These are phyloP conservation scores for Valencia hispanica DNA, from an alignment of 2,797 vertebrate genomes.

Conservation along the genomic window DNA sequence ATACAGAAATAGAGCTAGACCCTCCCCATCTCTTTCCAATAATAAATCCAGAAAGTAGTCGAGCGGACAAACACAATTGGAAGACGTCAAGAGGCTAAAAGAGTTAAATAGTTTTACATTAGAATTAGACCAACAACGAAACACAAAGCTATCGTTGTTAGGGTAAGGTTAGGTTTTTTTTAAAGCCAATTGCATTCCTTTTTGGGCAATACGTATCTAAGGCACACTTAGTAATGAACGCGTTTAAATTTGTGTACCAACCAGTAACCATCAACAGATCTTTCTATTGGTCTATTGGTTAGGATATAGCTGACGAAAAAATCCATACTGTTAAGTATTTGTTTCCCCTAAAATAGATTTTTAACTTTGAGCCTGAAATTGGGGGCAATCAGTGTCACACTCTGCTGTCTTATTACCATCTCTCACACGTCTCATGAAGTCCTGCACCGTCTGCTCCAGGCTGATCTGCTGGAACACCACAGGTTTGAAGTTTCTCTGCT, in stretches of 20 bases:
- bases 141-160: no score
- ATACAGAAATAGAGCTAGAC: not conserved
- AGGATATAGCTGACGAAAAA: no score
- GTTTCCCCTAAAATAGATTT: not conserved
- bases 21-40: not conserved
- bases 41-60: not conserved
- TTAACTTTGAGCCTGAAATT: not conserved
- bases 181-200: not conserved
- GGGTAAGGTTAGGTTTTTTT: no score
- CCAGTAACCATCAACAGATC: no score
- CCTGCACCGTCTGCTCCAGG: constrained; percentile 84
- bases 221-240: not conserved
- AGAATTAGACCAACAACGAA: not conserved
- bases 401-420: no score
- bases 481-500: constrained; percentile 90
- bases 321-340: no score
- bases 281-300: no score
- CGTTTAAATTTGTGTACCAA: not conserved
- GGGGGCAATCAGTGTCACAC: no score
- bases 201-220: not conserved
- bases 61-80: not conserved
- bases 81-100: not conserved
- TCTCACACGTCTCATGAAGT: constrained; percentile 84
- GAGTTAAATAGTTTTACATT: not conserved
- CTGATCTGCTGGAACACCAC: constrained; percentile 85